Conservation (phyloP, 2,797 vertebrate genomes). For the Apogon talboti region DNA sequence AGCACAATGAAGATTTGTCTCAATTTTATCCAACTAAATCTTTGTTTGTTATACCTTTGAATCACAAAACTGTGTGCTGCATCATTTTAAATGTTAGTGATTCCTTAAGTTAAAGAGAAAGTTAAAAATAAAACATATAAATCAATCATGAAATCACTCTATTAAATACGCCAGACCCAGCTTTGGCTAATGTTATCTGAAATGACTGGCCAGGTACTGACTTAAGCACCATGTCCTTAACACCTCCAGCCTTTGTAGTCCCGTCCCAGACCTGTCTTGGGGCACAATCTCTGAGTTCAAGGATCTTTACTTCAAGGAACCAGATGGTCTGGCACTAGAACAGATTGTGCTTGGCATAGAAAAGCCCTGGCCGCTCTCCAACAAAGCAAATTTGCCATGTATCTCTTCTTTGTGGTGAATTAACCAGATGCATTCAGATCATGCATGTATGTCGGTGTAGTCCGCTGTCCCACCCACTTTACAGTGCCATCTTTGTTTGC, state of each 20-base stretch:
- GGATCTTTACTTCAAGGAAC: slow-evolving; percentile 15
- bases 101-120: no score
- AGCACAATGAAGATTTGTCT: no score
- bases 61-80: no score
- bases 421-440: slow-evolving; percentile 1
- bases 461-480: slow-evolving; percentile 7
- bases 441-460: slow-evolving; percentile 4
- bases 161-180: no score
- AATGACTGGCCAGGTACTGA: not conserved
- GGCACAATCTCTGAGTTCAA: slow-evolving; percentile 19
- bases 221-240: not conserved
- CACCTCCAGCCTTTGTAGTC: not conserved
- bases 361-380: slow-evolving; percentile 46
- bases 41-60: no score
- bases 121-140: no score
- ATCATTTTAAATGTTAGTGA: no score
- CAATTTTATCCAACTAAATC: no score
- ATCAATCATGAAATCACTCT: no score
- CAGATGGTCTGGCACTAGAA: slow-evolving; percentile 49
- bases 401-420: not conserved
- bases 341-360: slow-evolving; percentile 50
- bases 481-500: not conserved
- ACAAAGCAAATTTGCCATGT: slow-evolving; percentile 44
- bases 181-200: not conserved
- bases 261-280: not conserved